Base-by-base conservation (phyloP, 2,797 vertebrate species). In the Todus mexicanus region DNA sequence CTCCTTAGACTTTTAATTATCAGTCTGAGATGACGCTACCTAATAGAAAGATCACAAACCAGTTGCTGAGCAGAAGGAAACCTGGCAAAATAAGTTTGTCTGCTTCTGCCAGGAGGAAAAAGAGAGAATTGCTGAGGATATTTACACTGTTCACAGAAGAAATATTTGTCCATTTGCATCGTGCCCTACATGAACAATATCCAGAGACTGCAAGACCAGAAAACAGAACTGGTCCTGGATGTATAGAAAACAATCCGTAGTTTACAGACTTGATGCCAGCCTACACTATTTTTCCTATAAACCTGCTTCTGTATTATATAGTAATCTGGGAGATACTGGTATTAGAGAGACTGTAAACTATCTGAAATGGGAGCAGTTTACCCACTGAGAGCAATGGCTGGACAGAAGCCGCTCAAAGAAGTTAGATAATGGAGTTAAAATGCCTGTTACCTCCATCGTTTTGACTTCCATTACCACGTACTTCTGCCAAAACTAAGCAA, bases 231-330 rank as follows among this genome's bases (percentile, higher is more conserved):
- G 1, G 0, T 43, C 20, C 15, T 69, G 19, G 20, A 65, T 15
- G 4, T 33, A 75, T 1, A 51, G 56, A 56, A 81, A 84, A 71
- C 35, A 89, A 70, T 27, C 5, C 18, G 27, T 8, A 47, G 18
- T 33, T 64, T 69, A 85, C 18, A 84, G 1, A 5, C 20, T 20
- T 10, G 6, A 63, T 51, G 21, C 17, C 10, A 0, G 0, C 23
- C 45, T 37, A 54, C 1, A 1, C 8, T 47, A 5, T 31, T 76
- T 86, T 54, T 73, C 63, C 56, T 88, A 16, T 29, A 61, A 83
- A 69, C 10, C 43, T 65, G 35, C 6, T 66, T 38, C 54, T n/a
- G 3, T 40, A 47, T 38, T 21, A 61, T 7, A 37, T 3, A 61
- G 22, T 20, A 66, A 63, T 78, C 51, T 61, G 38, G 42, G 26